Conservation (phyloP, 1,140 invertebrate species). For the Luehdorfia chinensis region DNA sequence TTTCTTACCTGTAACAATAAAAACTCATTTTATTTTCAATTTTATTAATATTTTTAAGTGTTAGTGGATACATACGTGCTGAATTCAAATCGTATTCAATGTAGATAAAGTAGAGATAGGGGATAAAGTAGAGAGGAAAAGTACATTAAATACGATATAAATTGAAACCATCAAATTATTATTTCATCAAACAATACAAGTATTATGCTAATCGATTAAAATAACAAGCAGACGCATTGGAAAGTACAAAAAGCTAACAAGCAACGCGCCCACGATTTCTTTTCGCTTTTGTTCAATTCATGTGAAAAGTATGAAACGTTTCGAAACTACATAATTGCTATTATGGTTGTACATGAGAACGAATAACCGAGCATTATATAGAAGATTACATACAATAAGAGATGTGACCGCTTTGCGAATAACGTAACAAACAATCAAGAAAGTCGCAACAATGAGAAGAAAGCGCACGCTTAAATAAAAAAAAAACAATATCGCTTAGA, state of each 20-base stretch:
- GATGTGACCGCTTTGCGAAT: constrained; percentile 49
- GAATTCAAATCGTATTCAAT: too few species aligned
- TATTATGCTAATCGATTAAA: too few species aligned
- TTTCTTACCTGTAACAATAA: constrained; percentile 63
- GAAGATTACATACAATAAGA: constrained; percentile 58
- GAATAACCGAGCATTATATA: constrained; percentile 46
- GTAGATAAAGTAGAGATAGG: too few species aligned
- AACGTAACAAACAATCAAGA: constrained; percentile 68
- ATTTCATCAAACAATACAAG: too few species aligned
- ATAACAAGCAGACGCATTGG: constrained; percentile 3
- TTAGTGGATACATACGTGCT: too few species aligned
- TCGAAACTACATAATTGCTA: constrained; percentile 50
- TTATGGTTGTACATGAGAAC: constrained; percentile 49
- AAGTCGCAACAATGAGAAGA: constrained; percentile 65
- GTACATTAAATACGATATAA: too few species aligned
- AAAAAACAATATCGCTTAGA: too few species aligned
- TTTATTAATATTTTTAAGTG: not conserved
- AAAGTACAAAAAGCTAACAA: constrained; percentile 32
- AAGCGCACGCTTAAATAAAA: constrained; percentile 46
- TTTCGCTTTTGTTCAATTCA: constrained; percentile 21
- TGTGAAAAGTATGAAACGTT: constrained; percentile 50
- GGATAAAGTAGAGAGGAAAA: too few species aligned
- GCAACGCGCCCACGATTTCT: constrained; percentile 14
- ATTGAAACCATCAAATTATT: too few species aligned
- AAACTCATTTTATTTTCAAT: constrained; percentile 18